Percentiles rank a stretch among this genome's conserved stretches.
phyloP scores from a whole-genome alignment of 1,140 invertebrate genomes.

The Microplitis mediator region DNA sequence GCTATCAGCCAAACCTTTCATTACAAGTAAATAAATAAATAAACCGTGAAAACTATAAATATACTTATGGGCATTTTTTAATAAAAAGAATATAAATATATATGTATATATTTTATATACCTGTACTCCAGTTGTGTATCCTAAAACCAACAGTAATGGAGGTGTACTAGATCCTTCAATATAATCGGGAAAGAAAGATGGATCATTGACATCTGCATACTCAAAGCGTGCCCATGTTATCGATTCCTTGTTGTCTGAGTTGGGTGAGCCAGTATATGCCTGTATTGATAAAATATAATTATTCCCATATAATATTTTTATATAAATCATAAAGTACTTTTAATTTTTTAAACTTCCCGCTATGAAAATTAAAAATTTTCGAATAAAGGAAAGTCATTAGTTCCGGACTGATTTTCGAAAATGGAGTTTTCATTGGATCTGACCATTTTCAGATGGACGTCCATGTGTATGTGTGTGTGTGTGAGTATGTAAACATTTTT shows the following conservation, averaged over 20 bases:
- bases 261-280: slow-evolving; percentile 66
- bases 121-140: slow-evolving; percentile 82
- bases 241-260: slow-evolving; percentile 72
- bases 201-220: slow-evolving; percentile 81
- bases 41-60: neutral
- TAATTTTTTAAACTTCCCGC: too few species aligned
- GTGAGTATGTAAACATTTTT: too few species aligned
- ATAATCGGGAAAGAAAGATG: slow-evolving; percentile 70
- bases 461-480: too few species aligned
- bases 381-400: too few species aligned
- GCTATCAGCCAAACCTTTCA: slow-evolving; percentile 75
- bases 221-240: slow-evolving; percentile 81
- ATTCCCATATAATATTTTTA: too few species aligned
- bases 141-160: slow-evolving; percentile 83
- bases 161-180: slow-evolving; percentile 72
- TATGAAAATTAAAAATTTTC: too few species aligned
- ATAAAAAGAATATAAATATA: neutral
- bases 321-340: too few species aligned
- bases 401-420: too few species aligned
- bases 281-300: slow-evolving; percentile 37
- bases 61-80: neutral
- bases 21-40: slow-evolving; percentile 12
- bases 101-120: slow-evolving; percentile 57
- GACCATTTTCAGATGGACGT: too few species aligned
- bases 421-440: too few species aligned